Evolutionary conservation across 2,797 vertebrate genomes (phyloP).

Genomic region (Spatula clypeata): DNA sequence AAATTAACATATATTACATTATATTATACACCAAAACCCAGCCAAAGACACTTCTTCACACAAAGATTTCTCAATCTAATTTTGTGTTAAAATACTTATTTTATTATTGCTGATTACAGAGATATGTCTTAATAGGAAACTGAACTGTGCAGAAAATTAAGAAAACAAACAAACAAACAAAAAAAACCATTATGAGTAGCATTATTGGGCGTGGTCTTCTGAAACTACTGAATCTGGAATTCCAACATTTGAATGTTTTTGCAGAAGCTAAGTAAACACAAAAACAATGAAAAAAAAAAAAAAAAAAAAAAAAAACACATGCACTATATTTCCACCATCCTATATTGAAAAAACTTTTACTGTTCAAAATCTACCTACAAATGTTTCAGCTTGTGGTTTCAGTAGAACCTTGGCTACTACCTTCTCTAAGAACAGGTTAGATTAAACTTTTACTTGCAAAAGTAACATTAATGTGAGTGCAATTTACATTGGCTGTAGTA

Average conservation of each 20-base stretch:
- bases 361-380: neutral
- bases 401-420: neutral
- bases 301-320: neutral
- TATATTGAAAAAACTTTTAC: neutral
- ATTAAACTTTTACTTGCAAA: neutral
- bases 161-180: neutral
- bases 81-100: neutral
- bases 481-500: neutral
- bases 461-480: neutral
- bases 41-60: neutral
- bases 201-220: neutral
- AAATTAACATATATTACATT: neutral
- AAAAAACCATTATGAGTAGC: neutral
- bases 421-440: neutral
- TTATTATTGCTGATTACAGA: neutral
- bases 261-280: neutral
- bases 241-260: neutral
- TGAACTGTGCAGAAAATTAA: neutral
- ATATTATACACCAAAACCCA: neutral
- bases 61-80: neutral
- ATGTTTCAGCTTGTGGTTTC: neutral
- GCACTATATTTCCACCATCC: neutral
- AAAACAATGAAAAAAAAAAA: neutral
- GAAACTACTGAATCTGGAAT: neutral
- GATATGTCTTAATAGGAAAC: neutral